Percentiles rank a stretch among this genome's conserved stretches.
phyloP scores from a whole-genome alignment of 2,797 vertebrate genomes.

The Vultur gryphus region DNA sequence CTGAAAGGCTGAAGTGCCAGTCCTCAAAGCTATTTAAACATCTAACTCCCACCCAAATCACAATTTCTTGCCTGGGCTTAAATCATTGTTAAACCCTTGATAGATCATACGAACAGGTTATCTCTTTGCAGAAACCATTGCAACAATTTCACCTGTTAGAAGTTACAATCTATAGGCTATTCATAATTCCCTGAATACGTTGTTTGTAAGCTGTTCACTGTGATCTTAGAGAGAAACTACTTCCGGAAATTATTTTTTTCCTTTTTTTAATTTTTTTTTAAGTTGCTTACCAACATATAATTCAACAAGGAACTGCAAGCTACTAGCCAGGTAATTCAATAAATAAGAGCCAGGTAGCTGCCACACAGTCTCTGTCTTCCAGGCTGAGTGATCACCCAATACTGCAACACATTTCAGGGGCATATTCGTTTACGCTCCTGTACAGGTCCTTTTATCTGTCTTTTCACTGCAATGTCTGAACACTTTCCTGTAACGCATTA shows the following conservation, averaged over 20 bases:
- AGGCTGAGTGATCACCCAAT: conserved; percentile 2
- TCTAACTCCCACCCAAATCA: background rate
- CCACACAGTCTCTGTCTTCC: background rate
- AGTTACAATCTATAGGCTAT: background rate
- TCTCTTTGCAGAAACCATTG: background rate
- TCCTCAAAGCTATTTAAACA: background rate
- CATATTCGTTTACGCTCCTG: background rate
- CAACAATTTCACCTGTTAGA: background rate
- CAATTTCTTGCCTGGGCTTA: background rate
- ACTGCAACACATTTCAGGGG: background rate
- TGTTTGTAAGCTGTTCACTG: background rate
- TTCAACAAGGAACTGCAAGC: background rate
- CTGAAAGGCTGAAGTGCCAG: background rate
- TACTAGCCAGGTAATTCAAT: conserved; percentile 4
- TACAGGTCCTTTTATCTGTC: background rate
- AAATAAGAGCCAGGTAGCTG: conserved; percentile 22
- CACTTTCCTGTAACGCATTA: conserved; percentile 13
- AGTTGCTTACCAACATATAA: background rate
- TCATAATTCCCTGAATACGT: background rate
- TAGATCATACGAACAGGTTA: background rate
- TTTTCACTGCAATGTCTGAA: conserved; percentile 2
- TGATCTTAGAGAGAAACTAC: background rate
- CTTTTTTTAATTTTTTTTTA: background rate
- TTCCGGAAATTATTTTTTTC: background rate
- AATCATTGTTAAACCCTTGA: background rate